Conservation (phyloP, 2,797 vertebrate species). For the Betta splendens region DNA sequence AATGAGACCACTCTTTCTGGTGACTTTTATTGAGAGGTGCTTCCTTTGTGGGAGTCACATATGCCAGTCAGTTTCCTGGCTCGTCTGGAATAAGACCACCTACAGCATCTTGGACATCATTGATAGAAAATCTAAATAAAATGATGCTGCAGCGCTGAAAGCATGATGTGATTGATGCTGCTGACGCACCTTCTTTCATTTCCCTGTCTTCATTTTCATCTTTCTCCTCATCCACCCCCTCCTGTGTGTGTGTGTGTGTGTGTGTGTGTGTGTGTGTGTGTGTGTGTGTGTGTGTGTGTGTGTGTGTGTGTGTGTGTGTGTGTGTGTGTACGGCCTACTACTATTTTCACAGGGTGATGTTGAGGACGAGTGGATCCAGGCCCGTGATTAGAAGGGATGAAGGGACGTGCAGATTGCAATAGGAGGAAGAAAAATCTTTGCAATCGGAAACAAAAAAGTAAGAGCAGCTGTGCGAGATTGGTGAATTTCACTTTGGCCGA, state of each 20-base stretch:
- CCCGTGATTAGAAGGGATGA: constrained; percentile 34
- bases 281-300: constrained; percentile 23
- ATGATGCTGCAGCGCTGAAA: not conserved
- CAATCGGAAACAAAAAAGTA: not conserved
- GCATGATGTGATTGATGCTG: constrained; percentile 19
- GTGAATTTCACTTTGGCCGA: constrained; percentile 48
- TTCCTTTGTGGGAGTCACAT: not conserved
- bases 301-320: constrained; percentile 14
- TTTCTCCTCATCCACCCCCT: constrained; percentile 13
- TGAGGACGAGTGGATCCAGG: constrained; percentile 26
- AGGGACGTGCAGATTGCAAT: constrained; percentile 23
- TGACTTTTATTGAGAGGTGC: not conserved
- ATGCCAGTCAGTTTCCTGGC: not conserved
- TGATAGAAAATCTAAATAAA: not conserved
- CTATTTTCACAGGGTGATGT: constrained; percentile 40
- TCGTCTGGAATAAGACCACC: not conserved
- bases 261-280: constrained; percentile 23
- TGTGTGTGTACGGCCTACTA: constrained; percentile 29
- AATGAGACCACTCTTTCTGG: not conserved
- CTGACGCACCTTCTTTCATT: constrained; percentile 1
- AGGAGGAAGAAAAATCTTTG: constrained; percentile 22
- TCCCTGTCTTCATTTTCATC: constrained; percentile 13
- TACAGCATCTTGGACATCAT: not conserved
- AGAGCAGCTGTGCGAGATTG: constrained; percentile 20
- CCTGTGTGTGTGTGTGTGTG: constrained; percentile 21